A percentile compares a stretch with the other conserved stretches of the same genome.
These are phyloP conservation scores for Scotopteryx bipunctaria DNA, from an alignment of 2,888 invertebrate species.

Conservation along the genomic window DNA sequence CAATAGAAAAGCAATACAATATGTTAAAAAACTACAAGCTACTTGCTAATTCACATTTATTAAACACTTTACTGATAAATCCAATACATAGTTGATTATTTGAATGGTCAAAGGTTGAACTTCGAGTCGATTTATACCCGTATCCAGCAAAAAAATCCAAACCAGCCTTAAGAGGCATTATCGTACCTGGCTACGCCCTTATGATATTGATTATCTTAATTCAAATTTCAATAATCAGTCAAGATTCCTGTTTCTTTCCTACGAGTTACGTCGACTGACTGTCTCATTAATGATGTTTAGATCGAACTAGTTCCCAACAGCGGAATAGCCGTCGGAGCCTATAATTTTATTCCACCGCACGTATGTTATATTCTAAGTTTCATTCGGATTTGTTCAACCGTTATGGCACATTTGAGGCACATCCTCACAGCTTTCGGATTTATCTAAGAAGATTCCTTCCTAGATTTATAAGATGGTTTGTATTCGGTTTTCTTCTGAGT, in stretches of 20 bases:
- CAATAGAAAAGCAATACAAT: too few species aligned
- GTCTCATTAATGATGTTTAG: conserved; percentile 1
- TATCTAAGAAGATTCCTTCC: too few species aligned
- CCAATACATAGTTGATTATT: conserved; percentile 7
- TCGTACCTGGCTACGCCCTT: conserved; percentile 15
- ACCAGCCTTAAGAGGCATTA: conserved; percentile 1
- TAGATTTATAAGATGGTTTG: too few species aligned
- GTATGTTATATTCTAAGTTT: too few species aligned
- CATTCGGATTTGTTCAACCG: too few species aligned
- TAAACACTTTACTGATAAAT: background rate
- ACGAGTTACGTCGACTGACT: background rate
- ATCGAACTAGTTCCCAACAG: too few species aligned
- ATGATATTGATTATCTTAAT: conserved; percentile 14
- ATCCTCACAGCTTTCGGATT: too few species aligned
- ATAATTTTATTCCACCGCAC: too few species aligned
- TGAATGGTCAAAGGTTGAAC: conserved; percentile 12
- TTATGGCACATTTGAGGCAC: too few species aligned
- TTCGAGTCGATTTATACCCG: background rate
- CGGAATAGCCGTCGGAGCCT: too few species aligned
- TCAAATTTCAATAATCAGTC: conserved; percentile 23
- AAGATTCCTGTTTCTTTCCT: conserved; percentile 18
- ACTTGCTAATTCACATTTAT: background rate
- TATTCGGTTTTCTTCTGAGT: too few species aligned
- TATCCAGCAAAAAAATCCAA: conserved; percentile 1
- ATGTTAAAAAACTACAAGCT: background rate